These are phyloP conservation scores for Phoronis australis DNA, from an alignment of 2,888 invertebrate species.

Conservation along the genomic window DNA sequence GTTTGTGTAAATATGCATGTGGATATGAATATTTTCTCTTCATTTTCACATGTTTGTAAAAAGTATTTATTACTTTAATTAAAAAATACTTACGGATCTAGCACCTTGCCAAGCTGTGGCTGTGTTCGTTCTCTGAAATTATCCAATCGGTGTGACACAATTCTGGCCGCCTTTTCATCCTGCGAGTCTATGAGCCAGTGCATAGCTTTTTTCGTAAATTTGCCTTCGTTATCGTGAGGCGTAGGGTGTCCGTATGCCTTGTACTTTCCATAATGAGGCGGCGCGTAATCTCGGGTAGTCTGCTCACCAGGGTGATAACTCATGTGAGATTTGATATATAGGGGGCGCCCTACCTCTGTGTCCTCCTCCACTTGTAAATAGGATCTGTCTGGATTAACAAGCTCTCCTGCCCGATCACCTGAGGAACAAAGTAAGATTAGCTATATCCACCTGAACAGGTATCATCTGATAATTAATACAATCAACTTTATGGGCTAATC, in stretches of 20 bases:
- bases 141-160: constrained; percentile 46
- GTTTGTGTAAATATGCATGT: too few species aligned
- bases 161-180: constrained; percentile 33
- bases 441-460: too few species aligned
- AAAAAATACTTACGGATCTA: constrained; percentile 50
- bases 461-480: too few species aligned
- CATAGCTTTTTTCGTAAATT: constrained; percentile 30
- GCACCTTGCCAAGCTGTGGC: constrained; percentile 44
- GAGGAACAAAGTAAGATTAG: constrained; percentile 6
- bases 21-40: too few species aligned
- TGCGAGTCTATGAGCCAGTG: constrained; percentile 41
- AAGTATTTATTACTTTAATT: too few species aligned
- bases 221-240: constrained; percentile 47
- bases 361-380: constrained; percentile 37
- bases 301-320: constrained; percentile 43
- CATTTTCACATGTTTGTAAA: too few species aligned
- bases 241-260: constrained; percentile 43
- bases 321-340: constrained; percentile 41
- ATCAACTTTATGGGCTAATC: too few species aligned
- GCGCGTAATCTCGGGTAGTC: constrained; percentile 34
- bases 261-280: constrained; percentile 22
- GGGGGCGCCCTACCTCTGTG: constrained; percentile 33
- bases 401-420: constrained; percentile 44
- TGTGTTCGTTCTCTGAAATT: constrained; percentile 48
- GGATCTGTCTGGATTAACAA: constrained; percentile 47